Evolutionary conservation across 1,140 invertebrate species (phyloP).

Genomic region (Venturia canescens): DNA sequence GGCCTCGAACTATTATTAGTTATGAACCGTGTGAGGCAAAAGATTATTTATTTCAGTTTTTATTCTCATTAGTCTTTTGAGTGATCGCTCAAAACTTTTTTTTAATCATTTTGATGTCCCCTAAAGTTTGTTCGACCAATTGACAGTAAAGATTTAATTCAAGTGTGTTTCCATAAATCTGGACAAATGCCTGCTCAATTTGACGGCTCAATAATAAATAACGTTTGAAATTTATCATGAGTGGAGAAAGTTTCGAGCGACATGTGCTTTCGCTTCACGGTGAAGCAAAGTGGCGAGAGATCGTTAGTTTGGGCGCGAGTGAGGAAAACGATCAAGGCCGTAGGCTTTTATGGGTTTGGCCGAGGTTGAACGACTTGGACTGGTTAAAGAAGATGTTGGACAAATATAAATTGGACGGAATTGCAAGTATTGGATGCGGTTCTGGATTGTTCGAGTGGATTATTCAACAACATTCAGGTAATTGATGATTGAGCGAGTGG

Average conservation of each 20-base stretch:
- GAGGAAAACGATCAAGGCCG: constrained; percentile 57
- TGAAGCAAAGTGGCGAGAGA: constrained; percentile 63
- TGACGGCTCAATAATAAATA: background rate
- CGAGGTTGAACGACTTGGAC: constrained; percentile 74
- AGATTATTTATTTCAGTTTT: background rate
- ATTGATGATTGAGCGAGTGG: constrained; percentile 42
- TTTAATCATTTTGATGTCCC: too few relatives aligned
- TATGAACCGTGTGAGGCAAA: background rate
- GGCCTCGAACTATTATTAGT: constrained; percentile 11
- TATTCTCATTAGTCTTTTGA: background rate
- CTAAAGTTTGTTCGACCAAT: too few relatives aligned
- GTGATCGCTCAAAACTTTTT: background rate
- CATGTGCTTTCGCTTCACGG: constrained; percentile 58
- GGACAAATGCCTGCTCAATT: too few relatives aligned
- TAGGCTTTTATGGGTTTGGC: constrained; percentile 80
- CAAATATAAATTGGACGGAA: constrained; percentile 63
- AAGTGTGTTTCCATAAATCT: background rate
- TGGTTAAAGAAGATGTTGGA: constrained; percentile 69
- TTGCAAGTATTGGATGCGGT: constrained; percentile 79
- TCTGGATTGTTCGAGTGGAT: constrained; percentile 80
- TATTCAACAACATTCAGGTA: constrained; percentile 75
- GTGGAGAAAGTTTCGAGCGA: constrained; percentile 58
- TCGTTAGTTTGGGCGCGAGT: constrained; percentile 57
- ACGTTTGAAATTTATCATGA: constrained; percentile 18
- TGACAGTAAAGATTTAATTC: too few relatives aligned